A percentile compares a stretch with the other conserved stretches of the same genome.
These are phyloP conservation scores for Pterois miles DNA, from an alignment of 2,797 vertebrate genomes.

Conservation along the genomic window DNA sequence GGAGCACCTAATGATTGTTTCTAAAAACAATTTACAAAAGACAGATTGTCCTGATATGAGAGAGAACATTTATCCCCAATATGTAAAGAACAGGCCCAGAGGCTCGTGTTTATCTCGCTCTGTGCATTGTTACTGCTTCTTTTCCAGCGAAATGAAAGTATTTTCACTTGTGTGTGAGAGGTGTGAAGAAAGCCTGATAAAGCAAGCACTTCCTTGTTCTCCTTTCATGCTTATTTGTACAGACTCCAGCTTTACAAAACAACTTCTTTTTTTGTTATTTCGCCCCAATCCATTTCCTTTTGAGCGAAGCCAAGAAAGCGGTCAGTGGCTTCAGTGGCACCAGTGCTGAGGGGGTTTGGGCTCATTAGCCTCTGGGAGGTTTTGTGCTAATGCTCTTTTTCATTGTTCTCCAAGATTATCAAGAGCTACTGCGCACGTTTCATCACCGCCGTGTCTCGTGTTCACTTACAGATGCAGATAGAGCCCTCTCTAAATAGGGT, in stretches of 20 bases:
- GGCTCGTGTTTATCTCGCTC: constrained; percentile 34
- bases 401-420: constrained; percentile 59
- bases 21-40: constrained; percentile 43
- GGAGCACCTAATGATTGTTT: constrained; percentile 33
- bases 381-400: constrained; percentile 60
- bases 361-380: constrained; percentile 53
- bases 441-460: not conserved
- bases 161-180: constrained; percentile 27
- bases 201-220: constrained; percentile 44
- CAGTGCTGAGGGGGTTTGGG: not conserved
- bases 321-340: constrained; percentile 38
- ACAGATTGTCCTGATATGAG: constrained; percentile 48
- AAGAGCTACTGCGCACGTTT: constrained; percentile 33
- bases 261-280: not conserved
- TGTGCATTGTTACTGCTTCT: constrained; percentile 5
- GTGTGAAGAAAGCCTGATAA: constrained; percentile 35
- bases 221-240: constrained; percentile 37
- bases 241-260: constrained; percentile 20
- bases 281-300: constrained; percentile 44
- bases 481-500: not conserved
- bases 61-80: constrained; percentile 21
- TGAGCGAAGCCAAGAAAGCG: constrained; percentile 45
- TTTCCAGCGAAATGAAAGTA: constrained; percentile 18
- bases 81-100: constrained; percentile 38
- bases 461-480: constrained; percentile 27